Percentiles rank a stretch among this genome's conserved stretches.
phyloP scores from a whole-genome alignment of 1,140 invertebrate species.

The Diorhabda sublineata region DNA sequence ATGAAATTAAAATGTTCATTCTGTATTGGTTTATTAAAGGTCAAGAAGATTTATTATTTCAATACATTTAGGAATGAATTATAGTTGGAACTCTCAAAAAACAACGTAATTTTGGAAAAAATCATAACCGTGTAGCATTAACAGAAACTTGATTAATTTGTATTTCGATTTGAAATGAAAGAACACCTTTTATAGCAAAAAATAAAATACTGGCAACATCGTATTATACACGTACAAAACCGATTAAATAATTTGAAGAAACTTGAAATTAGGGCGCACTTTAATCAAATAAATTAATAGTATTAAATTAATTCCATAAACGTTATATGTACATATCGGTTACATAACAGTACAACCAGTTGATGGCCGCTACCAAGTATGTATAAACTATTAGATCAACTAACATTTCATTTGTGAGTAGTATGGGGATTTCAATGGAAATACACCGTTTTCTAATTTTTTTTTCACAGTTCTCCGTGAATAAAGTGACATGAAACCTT shows the following conservation, averaged over 20 bases:
- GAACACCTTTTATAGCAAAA: too few species aligned
- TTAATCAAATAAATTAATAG: constrained; percentile 23
- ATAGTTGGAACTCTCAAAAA: too few species aligned
- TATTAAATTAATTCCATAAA: constrained; percentile 24
- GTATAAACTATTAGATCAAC: constrained; percentile 6
- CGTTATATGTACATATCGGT: constrained; percentile 8
- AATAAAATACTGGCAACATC: background rate
- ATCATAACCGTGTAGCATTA: too few species aligned
- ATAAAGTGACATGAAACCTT: too few species aligned
- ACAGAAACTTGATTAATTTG: too few species aligned
- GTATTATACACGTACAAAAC: constrained; percentile 1
- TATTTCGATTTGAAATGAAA: too few species aligned
- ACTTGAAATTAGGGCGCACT: constrained; percentile 21
- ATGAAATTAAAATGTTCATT: too few species aligned
- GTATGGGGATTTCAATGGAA: background rate
- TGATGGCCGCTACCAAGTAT: constrained; percentile 17
- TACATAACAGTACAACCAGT: constrained; percentile 16
- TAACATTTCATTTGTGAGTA: background rate
- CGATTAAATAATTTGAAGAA: background rate
- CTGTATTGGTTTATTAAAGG: too few species aligned
- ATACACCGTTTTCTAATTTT: background rate
- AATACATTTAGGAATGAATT: too few species aligned
- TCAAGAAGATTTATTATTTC: too few species aligned
- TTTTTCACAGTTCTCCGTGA: background rate
- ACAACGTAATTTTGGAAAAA: too few species aligned